Evolutionary conservation across 2,888 invertebrate genomes (phyloP).

Genomic region (Globia sparganii): DNA sequence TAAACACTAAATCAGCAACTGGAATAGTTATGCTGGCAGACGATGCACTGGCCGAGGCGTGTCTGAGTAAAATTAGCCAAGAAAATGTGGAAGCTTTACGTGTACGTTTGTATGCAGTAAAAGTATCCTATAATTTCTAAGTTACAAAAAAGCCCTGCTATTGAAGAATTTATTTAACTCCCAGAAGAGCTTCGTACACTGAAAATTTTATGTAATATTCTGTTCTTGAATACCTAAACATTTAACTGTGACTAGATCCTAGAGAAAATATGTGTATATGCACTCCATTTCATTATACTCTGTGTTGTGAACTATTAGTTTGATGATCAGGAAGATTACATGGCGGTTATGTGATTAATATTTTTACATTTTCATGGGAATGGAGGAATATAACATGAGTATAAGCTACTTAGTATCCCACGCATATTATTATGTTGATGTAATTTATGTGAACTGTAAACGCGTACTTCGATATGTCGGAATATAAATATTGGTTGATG

Average conservation of each 20-base stretch:
- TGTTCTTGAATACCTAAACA: neutral
- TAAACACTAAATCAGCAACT: neutral
- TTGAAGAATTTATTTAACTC: neutral
- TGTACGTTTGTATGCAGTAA: neutral
- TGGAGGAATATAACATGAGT: constrained; percentile 15
- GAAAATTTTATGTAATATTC: neutral
- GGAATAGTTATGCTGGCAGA: neutral
- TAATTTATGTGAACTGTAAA: constrained; percentile 15
- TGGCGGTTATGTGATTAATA: constrained; percentile 20
- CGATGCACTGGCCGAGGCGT: neutral
- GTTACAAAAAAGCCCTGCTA: neutral
- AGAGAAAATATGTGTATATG: neutral
- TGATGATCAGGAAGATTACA: constrained; percentile 49
- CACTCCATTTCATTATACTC: constrained; percentile 34
- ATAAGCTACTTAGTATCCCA: constrained; percentile 26
- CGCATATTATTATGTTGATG: constrained; percentile 24
- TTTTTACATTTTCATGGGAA: constrained; percentile 33
- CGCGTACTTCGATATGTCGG: neutral
- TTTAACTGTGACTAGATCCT: neutral
- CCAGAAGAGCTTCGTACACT: neutral
- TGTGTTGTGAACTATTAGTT: constrained; percentile 58
- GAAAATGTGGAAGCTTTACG: neutral
- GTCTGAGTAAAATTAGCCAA: neutral
- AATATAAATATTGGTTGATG: constrained; percentile 7
- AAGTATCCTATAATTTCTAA: neutral